Base-by-base conservation (phyloP, 2,113 vertebrate species). In the Anolis sagrei region DNA sequence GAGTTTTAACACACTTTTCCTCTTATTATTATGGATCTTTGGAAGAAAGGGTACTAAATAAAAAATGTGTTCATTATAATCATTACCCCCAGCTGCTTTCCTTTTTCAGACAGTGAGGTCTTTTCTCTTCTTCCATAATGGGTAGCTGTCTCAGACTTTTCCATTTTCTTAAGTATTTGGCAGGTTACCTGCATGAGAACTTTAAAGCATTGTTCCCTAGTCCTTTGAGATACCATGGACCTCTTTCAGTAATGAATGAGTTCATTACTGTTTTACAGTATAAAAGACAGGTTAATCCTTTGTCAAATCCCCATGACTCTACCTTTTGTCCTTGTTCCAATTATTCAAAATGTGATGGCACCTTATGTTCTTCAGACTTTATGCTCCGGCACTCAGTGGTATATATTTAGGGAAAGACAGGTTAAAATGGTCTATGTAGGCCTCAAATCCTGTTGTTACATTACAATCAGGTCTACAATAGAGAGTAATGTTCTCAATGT, bases 291-390 rank as follows among this genome's bases (percentile, higher is more conserved):
- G 90, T 91, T 93, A 94, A 92, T 94, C 86, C 81, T 95, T 92
- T 95, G 92, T 95, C 94, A 95, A 86, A 89, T 91, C 87, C 7
- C 76, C 11, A 80, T 86, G 88, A 77, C 48, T 29, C 34, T 92
- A 89, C 93, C 91, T 81, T 94, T 88, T 91, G 91, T 89, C 92
- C 91, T 94, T 94, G 92, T 95, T 95, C 89, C 94, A 90, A 81
- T 95, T 94, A 93, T 84, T 90, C 82, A 93, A 83, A 81, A 88
- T 80, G 79, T 92, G 93, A 89, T 32, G 66, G 91, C 89, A 89
- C 78, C 93, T 95, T 95, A 89, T 96, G 87, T 91, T 92, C 85
- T 86, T 72, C 87, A 92, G 89, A 79, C 84, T 90, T 93, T 58
- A 58, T 58, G 16, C 54, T 93, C 91, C 89, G 89, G 91, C 86